A percentile compares a stretch with the other conserved stretches of the same genome.
Evolutionary conservation across 2,888 invertebrate species (phyloP).

Genomic region (Erebia aethiops): DNA sequence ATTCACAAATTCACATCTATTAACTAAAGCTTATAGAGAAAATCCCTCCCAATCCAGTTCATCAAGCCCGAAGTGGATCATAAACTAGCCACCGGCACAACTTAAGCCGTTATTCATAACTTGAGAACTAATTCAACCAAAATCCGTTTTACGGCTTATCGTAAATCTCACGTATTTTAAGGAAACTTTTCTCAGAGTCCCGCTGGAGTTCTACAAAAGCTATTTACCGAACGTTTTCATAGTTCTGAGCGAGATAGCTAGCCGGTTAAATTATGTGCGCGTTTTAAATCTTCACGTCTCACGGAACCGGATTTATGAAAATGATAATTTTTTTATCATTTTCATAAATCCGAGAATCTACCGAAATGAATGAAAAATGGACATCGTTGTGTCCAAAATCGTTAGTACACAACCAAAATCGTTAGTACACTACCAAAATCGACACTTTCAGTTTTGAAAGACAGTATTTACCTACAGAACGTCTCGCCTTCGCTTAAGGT

Average conservation of each 20-base stretch:
- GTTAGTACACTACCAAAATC: too few relatives aligned
- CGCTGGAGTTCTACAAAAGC: constrained; percentile 32
- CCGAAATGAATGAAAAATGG: too few relatives aligned
- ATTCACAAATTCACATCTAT: constrained; percentile 16
- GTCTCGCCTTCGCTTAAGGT: too few relatives aligned
- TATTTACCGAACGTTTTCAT: constrained; percentile 31
- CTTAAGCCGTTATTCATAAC: constrained; percentile 66
- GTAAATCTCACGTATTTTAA: constrained; percentile 64
- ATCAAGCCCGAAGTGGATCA: constrained; percentile 41
- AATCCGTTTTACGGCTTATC: constrained; percentile 65
- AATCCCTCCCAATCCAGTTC: constrained; percentile 26
- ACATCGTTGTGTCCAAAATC: too few relatives aligned
- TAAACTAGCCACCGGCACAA: constrained; percentile 47
- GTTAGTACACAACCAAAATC: too few relatives aligned
- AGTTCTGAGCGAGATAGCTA: constrained; percentile 21
- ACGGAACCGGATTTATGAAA: constrained; percentile 20
- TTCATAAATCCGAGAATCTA: constrained; percentile 7
- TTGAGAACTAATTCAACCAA: constrained; percentile 67
- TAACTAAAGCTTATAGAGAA: constrained; percentile 19
- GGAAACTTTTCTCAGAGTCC: constrained; percentile 43
- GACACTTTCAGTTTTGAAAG: too few relatives aligned
- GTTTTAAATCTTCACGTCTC: constrained; percentile 17
- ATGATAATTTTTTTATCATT: constrained; percentile 11
- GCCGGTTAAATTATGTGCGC: constrained; percentile 18
- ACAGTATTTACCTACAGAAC: too few relatives aligned